A percentile compares a stretch with the other conserved stretches of the same genome.
Evolutionary conservation across 2,113 vertebrate genomes (phyloP).

Genomic region (Apteryx mantelli): DNA sequence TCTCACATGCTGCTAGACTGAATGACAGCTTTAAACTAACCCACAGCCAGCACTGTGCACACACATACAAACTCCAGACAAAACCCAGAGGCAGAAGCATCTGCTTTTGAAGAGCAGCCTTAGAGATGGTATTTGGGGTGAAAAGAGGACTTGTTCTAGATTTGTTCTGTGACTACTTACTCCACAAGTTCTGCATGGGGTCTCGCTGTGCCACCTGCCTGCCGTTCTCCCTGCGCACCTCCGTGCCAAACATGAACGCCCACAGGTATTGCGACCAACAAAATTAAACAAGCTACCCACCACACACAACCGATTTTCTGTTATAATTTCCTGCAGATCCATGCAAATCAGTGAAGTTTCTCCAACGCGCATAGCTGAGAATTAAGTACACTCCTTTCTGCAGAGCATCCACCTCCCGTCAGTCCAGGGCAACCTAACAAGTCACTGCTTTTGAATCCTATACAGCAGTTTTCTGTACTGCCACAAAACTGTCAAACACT

Average conservation of each 20-base stretch:
- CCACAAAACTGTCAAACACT: neutral
- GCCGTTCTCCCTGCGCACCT: neutral
- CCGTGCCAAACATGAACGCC: neutral
- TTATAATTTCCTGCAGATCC: neutral
- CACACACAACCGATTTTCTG: neutral
- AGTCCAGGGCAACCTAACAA: neutral
- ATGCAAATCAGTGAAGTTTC: neutral
- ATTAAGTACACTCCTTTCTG: neutral
- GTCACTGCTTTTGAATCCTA: neutral
- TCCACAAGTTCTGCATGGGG: neutral
- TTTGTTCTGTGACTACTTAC: neutral
- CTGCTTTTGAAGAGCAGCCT: neutral
- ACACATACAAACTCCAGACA: neutral
- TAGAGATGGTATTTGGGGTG: neutral
- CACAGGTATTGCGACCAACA: neutral
- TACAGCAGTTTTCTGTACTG: neutral
- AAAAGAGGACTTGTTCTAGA: neutral
- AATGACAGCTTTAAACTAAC: neutral
- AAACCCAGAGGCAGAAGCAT: neutral
- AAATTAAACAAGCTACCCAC: neutral
- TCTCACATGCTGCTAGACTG: neutral
- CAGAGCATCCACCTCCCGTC: neutral
- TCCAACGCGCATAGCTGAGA: neutral
- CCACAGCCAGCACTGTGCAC: neutral
- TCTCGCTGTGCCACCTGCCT: neutral